phyloP scores from a whole-genome alignment of 2,113 vertebrate species.

The Piaya cayana region DNA sequence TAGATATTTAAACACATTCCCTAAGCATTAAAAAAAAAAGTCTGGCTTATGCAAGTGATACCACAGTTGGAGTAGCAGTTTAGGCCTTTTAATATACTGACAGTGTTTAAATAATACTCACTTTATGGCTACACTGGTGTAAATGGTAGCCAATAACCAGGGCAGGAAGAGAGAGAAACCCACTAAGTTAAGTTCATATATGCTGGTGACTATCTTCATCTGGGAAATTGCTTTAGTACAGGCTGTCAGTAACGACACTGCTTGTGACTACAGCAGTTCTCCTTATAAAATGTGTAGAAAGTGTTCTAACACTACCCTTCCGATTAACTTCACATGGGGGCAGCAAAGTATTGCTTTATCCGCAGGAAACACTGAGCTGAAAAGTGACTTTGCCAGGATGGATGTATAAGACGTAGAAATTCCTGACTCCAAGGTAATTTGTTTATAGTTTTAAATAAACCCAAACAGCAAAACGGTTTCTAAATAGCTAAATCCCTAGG shows the following conservation, averaged over 20 bases:
- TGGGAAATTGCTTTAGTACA: background rate
- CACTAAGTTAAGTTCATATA: background rate
- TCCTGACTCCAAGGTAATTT: background rate
- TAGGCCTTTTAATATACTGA: background rate
- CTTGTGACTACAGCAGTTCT: background rate
- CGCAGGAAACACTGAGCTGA: accelerated
- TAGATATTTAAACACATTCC: constrained; percentile 37
- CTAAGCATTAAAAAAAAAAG: constrained; percentile 27
- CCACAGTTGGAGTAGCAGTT: background rate
- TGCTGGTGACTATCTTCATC: background rate
- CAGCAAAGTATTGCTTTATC: constrained; percentile 32
- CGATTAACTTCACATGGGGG: constrained; percentile 28
- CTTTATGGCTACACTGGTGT: background rate
- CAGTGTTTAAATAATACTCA: background rate
- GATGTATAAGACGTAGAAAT: background rate
- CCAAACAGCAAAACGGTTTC: background rate
- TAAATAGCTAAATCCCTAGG: background rate
- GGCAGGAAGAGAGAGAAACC: background rate
- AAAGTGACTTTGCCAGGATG: background rate
- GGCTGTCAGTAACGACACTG: background rate
- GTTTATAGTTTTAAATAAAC: background rate
- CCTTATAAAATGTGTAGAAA: accelerated
- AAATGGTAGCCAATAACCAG: background rate
- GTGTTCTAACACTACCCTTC: background rate
- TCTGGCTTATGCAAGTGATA: background rate